phyloP scores from a whole-genome alignment of 2,797 vertebrate genomes.

The Strix occidentalis region DNA sequence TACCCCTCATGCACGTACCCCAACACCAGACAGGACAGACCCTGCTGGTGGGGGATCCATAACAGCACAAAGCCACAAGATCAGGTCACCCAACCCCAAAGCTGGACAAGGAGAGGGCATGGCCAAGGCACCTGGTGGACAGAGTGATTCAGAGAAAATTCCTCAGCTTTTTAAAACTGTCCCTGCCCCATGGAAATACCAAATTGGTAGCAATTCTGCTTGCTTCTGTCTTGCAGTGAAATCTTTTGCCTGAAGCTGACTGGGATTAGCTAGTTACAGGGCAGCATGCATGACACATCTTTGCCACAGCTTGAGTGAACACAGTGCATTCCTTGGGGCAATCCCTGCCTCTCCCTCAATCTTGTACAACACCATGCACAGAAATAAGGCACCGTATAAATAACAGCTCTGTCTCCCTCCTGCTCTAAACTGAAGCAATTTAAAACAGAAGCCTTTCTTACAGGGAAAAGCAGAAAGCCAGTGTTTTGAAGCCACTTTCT shows the following conservation, averaged over 20 bases:
- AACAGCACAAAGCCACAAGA: background rate
- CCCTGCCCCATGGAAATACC: slow-evolving; percentile 19
- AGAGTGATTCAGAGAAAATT: slow-evolving; percentile 13
- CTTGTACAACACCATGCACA: background rate
- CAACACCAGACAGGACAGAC: background rate
- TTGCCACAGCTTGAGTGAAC: background rate
- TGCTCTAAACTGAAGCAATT: slow-evolving; percentile 55
- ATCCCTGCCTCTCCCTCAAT: slow-evolving; percentile 16
- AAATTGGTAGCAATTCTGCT: background rate
- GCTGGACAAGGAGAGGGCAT: background rate
- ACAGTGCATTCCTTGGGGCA: slow-evolving; percentile 21
- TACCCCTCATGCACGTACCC: background rate
- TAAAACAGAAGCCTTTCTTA: slow-evolving; percentile 57
- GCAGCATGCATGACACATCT: slow-evolving; percentile 25
- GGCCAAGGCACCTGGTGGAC: background rate
- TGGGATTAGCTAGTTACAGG: slow-evolving; percentile 11
- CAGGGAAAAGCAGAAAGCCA: slow-evolving; percentile 42
- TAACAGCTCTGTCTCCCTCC: slow-evolving; percentile 33
- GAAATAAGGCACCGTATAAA: background rate
- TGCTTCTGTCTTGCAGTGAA: slow-evolving; percentile 18
- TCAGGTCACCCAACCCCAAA: background rate
- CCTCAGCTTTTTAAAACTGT: background rate
- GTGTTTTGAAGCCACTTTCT: slow-evolving; percentile 71
- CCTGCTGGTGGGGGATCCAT: background rate
- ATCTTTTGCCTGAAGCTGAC: slow-evolving; percentile 29